phyloP scores from a whole-genome alignment of 37 sponge, comb jelly and placozoan genomes.

The Spongia lamella region DNA sequence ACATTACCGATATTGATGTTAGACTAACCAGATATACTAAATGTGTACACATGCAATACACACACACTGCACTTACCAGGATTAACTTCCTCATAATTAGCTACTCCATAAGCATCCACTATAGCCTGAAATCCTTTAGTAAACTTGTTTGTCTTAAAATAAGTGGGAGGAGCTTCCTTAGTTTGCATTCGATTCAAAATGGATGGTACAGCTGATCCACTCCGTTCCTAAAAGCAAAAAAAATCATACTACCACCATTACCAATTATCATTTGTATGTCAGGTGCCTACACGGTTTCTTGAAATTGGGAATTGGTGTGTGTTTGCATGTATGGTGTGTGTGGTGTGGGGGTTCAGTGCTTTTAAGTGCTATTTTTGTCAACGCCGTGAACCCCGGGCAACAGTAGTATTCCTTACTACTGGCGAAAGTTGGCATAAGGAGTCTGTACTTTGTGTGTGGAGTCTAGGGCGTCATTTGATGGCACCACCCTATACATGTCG shows the following conservation, averaged over 20 bases:
- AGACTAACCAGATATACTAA: background rate
- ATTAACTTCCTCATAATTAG: conserved; percentile 93
- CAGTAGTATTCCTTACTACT: no score
- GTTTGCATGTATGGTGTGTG: background rate
- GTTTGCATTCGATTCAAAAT: conserved; percentile 89
- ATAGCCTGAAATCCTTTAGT: conserved; percentile 95
- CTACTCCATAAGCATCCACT: conserved; percentile 96
- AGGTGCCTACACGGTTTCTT: no score
- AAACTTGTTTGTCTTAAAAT: conserved; percentile 92
- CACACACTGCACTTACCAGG: conserved; percentile 71
- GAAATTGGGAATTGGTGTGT: background rate
- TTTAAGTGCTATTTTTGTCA: no score
- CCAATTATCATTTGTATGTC: no score
- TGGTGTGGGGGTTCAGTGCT: no score
- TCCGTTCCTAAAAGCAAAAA: conserved; percentile 70
- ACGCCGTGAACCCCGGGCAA: no score
- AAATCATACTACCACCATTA: no score
- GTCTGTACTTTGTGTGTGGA: no score
- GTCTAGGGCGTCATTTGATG: no score
- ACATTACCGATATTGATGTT: no score
- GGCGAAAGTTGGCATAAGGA: no score
- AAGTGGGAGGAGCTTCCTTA: conserved; percentile 85
- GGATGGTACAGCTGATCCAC: conserved; percentile 91
- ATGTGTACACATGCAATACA: background rate
- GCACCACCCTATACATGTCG: no score